A percentile compares a stretch with the other conserved stretches of the same genome.
These are phyloP conservation scores for Antitype chi DNA, from an alignment of 2,888 invertebrate species.

Conservation along the genomic window DNA sequence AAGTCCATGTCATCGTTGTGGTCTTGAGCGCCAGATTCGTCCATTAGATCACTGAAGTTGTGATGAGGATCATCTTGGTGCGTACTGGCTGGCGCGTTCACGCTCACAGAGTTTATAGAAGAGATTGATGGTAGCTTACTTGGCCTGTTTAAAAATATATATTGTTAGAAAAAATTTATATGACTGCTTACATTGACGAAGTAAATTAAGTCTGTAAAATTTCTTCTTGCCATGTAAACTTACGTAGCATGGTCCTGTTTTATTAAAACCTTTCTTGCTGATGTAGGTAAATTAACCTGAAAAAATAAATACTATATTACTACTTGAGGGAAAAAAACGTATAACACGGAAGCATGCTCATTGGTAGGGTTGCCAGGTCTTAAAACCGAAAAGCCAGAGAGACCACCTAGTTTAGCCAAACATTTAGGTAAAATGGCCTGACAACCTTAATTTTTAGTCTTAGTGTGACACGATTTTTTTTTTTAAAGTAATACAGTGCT, in stretches of 20 bases:
- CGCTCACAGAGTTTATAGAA: slow-evolving; percentile 38
- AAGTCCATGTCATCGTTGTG: slow-evolving; percentile 64
- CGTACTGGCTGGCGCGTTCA: slow-evolving; percentile 11
- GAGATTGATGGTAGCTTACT: slow-evolving; percentile 32
- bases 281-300: slow-evolving; percentile 73
- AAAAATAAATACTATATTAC: slow-evolving; percentile 41
- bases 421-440: no score
- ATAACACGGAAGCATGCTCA: background rate
- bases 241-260: slow-evolving; percentile 70
- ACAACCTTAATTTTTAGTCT: no score
- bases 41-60: slow-evolving; percentile 70
- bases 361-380: no score
- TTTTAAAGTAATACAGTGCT: no score
- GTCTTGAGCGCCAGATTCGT: slow-evolving; percentile 69
- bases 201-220: background rate
- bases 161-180: background rate
- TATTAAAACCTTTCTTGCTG: slow-evolving; percentile 76
- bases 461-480: no score
- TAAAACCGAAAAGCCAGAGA: no score
- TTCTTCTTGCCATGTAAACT: slow-evolving; percentile 48
- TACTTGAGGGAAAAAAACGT: background rate
- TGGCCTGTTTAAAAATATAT: slow-evolving; percentile 17
- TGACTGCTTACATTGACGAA: background rate
- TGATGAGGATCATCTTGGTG: slow-evolving; percentile 54
- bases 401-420: no score